Percentiles rank a stretch among this genome's conserved stretches.
phyloP scores from a whole-genome alignment of 2,113 vertebrate genomes.

The Andinoacara biseriatus region DNA sequence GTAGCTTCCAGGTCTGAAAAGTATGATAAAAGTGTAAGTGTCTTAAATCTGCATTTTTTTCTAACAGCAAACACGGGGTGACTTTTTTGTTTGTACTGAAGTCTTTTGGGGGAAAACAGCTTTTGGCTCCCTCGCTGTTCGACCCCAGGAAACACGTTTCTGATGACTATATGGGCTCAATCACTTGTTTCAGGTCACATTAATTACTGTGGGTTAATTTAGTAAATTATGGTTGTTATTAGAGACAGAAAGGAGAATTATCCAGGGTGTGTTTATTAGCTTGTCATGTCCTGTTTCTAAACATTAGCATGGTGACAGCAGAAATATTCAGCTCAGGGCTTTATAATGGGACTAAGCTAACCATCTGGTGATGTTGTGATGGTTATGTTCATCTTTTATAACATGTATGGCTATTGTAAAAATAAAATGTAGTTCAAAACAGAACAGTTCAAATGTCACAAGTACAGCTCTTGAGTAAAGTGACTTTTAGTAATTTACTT shows the following conservation, averaged over 20 bases:
- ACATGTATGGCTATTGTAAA: not conserved
- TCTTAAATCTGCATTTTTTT: too few relatives aligned
- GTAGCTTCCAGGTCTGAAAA: too few relatives aligned
- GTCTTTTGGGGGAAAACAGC: not conserved
- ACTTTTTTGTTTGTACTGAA: not conserved
- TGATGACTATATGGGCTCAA: not conserved
- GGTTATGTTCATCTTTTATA: not conserved
- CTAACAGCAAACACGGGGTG: too few relatives aligned
- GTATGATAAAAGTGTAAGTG: too few relatives aligned
- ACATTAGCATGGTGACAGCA: not conserved
- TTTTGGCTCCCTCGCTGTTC: accelerated
- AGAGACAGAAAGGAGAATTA: too few relatives aligned
- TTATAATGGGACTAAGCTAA: not conserved
- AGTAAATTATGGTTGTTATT: not conserved
- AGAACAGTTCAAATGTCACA: not conserved
- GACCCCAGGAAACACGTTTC: not conserved
- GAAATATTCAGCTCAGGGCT: not conserved
- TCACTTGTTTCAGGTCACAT: not conserved
- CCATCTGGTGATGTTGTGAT: not conserved
- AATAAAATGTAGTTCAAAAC: not conserved
- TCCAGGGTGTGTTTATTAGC: not conserved
- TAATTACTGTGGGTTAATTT: not conserved
- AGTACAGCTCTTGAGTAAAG: not conserved
- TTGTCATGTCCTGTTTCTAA: not conserved
- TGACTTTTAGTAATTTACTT: not conserved